Evolutionary conservation across 2,797 vertebrate genomes (phyloP), one percentile per base, ranked within the genome.

Genomic region (Anomalospiza imberbis): DNA sequence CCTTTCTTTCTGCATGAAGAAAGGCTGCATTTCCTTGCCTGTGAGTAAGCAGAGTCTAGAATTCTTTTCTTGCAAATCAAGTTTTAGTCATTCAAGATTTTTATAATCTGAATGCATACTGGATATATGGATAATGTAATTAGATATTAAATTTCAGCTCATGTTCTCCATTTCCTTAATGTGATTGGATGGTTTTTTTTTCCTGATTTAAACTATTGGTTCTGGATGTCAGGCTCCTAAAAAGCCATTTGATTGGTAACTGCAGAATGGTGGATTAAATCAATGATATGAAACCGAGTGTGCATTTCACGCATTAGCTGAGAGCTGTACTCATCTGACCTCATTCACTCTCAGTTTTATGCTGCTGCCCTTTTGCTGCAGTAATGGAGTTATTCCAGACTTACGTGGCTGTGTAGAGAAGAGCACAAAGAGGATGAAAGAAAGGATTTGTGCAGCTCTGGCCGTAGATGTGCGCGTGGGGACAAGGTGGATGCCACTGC

Each of bases 171-270:
- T 91, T 95, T 96, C 45, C 81, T 91, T 90, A 93, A 92, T 89
- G 63, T 90, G 90, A 82, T 88, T 87, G 86, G 90, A 53, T 71
- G 19, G 17, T 88, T 73, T 94, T 96, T 94, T 87, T 73, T 77
- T 73, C 72, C 67, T 95, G 94, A 93, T 96, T 97, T 96, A 91
- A 96, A 87, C 76, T 89, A 94, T 94, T 96, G 73, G 10, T 75
- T 88, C 38, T 57, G 65, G 71, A 86, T 86, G 73, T 82, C 83
- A 87, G 74, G 18, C n/a, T 93, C 53, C 63, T 57, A 25, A 79
- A 92, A 66, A n/a, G 18, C 4, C 3, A 4, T 74, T 90, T 93
- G 60, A 76, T 57, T 94, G 66, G 34, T 88, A 78, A 68, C 86
- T 91, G 42, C 65, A 65, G 73, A 81, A 78, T 31, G 10, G 72